Conservation (phyloP, 2,888 invertebrate genomes). For the Polyommatus icarus region DNA sequence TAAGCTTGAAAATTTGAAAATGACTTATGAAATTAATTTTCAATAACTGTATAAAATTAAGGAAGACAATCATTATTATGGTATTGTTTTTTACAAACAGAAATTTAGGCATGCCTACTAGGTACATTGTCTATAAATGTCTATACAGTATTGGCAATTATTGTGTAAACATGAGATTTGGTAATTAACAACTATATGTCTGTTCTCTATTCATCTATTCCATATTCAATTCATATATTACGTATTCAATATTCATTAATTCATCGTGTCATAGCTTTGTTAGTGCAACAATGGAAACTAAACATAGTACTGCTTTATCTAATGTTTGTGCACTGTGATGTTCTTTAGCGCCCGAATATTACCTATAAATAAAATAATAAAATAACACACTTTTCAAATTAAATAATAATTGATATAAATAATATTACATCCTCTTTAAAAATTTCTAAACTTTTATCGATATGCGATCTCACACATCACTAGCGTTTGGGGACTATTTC, state of each 20-base stretch:
- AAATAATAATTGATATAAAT: too few relatives aligned
- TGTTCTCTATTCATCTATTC: background rate
- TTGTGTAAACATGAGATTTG: background rate
- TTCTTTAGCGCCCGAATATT: too few relatives aligned
- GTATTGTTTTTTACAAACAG: background rate
- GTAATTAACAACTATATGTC: background rate
- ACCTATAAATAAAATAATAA: too few relatives aligned
- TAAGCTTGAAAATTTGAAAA: too few relatives aligned
- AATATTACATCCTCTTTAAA: too few relatives aligned
- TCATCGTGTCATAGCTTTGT: background rate
- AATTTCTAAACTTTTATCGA: background rate
- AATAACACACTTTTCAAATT: too few relatives aligned
- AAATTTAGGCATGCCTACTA: too few relatives aligned
- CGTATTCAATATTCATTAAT: background rate
- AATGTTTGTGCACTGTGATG: too few relatives aligned
- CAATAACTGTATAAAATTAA: too few relatives aligned
- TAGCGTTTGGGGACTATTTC: conserved; percentile 7
- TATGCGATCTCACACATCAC: background rate
- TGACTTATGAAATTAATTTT: too few relatives aligned
- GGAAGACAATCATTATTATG: background rate
- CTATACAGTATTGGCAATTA: background rate
- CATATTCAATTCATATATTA: too few relatives aligned
- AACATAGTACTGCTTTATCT: too few relatives aligned
- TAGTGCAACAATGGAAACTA: background rate
- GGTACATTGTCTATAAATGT: background rate